Evolutionary conservation across 2,888 invertebrate genomes (phyloP), one percentile per base, ranked within the genome.

Genomic region (Zootermopsis nevadensis): DNA sequence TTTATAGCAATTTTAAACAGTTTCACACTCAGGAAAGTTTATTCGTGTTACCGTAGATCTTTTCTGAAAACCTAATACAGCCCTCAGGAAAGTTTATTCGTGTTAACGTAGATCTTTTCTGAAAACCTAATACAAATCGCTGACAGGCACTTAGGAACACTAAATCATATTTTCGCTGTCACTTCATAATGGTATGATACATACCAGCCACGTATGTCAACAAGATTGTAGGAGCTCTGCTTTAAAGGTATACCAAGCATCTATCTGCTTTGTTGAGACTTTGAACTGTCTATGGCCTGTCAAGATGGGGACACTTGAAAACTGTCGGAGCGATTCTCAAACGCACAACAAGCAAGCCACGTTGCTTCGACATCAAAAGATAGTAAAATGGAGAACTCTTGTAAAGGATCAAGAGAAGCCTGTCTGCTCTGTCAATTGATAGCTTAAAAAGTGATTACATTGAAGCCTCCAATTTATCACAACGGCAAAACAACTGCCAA

Each of bases 231-330:
- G 24, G 24, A 53, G 53, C 3, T 53, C 53, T 53, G 53, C 53
- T 53, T 53, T 53, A 67, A 67, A 53, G 53, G 8, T 53, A 15
- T 53, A 53, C 8, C 24, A 24, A 24, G 53, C 7, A 24, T 53
- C 53, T 53, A 19, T 24, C 19, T 12, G 31, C 15, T 10, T 67
- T 31, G 31, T 27, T 31, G 67, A 67, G 67, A 27, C 4, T 66
- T 24, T 67, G 67, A 27, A 67, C n/a, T 30, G 67, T 27, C 67
- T 53, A 2, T 53, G 15, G 53, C 53, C 22, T 27, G 67, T 67
- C 67, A 67, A 67, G 67, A 31, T 67, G 67, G 67, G 27, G 67
- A 67, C 67, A 67, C 67, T 67, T 67, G 67, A 67, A 67, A 67
- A 67, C 67, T 67, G 67, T 67, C 67, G 10, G 67, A 67, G 27